phyloP scores from a whole-genome alignment of 1,140 invertebrate genomes.

The Chironomus striatipennis region DNA sequence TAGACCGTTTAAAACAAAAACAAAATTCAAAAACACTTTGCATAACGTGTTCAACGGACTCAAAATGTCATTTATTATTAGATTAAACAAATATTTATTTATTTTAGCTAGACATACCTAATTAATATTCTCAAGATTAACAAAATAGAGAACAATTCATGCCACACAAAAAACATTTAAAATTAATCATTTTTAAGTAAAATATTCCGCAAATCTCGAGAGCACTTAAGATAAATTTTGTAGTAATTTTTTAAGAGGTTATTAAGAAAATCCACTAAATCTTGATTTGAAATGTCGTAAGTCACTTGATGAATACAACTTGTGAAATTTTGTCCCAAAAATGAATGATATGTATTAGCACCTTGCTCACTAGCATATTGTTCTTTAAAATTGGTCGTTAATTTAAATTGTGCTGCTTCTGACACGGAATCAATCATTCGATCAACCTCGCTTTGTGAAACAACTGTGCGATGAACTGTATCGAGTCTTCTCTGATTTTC shows the following conservation, averaged over 20 bases:
- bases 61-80: no score
- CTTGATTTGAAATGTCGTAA: background rate
- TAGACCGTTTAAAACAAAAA: no score
- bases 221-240: background rate
- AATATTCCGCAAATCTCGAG: background rate
- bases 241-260: background rate
- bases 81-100: no score
- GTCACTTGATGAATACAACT: background rate
- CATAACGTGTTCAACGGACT: no score
- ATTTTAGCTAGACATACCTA: no score
- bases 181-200: background rate
- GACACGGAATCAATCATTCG: background rate
- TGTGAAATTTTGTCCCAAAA: background rate
- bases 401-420: background rate
- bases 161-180: background rate
- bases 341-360: background rate
- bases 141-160: no score
- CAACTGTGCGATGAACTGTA: background rate
- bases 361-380: background rate
- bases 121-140: no score
- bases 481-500: background rate
- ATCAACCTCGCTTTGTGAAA: background rate
- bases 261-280: background rate
- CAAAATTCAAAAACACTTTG: no score
- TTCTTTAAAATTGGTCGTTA: background rate